phyloP scores from a whole-genome alignment of 2,888 invertebrate genomes.

The Caenorhabditis virilis region DNA sequence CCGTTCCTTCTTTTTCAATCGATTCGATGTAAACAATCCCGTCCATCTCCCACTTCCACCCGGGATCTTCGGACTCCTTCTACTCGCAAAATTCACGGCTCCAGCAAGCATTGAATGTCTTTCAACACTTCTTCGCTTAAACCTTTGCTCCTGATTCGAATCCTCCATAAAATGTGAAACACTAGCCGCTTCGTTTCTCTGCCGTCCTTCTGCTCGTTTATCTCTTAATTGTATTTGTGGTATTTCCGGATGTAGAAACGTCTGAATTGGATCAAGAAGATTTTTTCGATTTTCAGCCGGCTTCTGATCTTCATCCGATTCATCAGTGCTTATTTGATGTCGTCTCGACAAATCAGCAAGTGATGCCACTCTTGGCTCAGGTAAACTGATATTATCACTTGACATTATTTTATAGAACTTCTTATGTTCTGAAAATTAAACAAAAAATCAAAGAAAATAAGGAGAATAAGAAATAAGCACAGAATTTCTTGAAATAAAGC shows the following conservation, averaged over 20 bases:
- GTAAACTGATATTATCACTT: no score
- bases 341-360: constrained; percentile 16
- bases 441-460: no score
- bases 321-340: neutral
- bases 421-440: no score
- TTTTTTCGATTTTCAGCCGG: neutral
- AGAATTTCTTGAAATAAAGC: no score
- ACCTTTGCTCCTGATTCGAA: constrained; percentile 10
- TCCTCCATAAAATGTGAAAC: constrained; percentile 25
- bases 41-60: constrained; percentile 33
- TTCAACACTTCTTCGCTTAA: constrained; percentile 38
- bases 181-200: constrained; percentile 11
- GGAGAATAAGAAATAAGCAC: no score
- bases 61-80: constrained; percentile 33
- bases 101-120: constrained; percentile 45
- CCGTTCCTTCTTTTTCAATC: constrained; percentile 33
- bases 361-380: constrained; percentile 18
- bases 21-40: constrained; percentile 43
- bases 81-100: constrained; percentile 33
- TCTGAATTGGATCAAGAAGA: constrained; percentile 11
- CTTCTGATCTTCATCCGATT: constrained; percentile 10
- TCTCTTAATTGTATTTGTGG: constrained; percentile 21
- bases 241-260: constrained; percentile 7
- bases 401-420: no score
- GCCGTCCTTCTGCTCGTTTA: constrained; percentile 2